Evolutionary conservation across 2,797 vertebrate species (phyloP).

Genomic region (Schizothorax lantsangensis): DNA sequence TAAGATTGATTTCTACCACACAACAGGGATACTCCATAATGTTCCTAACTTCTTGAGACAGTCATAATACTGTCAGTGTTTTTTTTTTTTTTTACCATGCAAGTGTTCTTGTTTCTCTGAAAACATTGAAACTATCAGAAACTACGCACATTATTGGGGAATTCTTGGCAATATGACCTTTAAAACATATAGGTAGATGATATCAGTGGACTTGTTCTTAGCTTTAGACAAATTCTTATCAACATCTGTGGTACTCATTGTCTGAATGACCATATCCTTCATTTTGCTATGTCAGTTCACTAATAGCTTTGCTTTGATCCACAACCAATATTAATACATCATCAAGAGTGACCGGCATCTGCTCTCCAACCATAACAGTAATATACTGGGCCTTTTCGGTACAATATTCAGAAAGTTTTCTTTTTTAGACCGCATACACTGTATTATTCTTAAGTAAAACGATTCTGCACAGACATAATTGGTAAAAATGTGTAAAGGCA

Average conservation of each 20-base stretch:
- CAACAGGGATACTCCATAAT: not conserved
- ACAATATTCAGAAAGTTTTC: not conserved
- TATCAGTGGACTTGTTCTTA: not conserved
- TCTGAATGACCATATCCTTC: not conserved
- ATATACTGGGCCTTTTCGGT: not conserved
- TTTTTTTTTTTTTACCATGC: no score
- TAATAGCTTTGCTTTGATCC: not conserved
- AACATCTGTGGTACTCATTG: not conserved
- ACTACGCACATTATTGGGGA: not conserved
- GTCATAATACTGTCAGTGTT: no score
- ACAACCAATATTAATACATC: not conserved
- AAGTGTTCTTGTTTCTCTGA: not conserved
- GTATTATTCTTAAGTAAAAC: not conserved
- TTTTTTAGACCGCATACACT: not conserved
- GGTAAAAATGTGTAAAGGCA: not conserved
- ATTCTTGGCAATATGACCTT: not conserved
- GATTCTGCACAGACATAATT: not conserved
- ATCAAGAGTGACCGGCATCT: not conserved
- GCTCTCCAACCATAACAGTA: not conserved
- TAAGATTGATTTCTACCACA: not conserved
- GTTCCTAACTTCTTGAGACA: no score
- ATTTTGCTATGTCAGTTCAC: not conserved
- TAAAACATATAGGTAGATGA: not conserved
- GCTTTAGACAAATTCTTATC: not conserved
- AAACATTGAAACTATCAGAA: not conserved